A percentile compares a stretch with the other conserved stretches of the same genome.
Conservation (phyloP, 2,113 vertebrate species). For the Petroica traversi region DNA sequence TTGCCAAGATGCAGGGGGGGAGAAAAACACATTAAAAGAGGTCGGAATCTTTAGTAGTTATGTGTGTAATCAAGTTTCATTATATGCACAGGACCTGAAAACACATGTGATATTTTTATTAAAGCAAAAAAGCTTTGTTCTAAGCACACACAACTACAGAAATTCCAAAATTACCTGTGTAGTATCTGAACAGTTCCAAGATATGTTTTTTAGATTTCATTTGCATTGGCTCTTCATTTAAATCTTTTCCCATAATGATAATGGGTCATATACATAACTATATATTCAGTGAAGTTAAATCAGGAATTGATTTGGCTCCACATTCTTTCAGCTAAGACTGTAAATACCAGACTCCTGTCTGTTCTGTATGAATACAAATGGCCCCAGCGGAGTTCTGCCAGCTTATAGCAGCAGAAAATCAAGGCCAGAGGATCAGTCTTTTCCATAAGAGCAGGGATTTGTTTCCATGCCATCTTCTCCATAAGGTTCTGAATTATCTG, state of each 20-base stretch:
- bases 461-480: background rate
- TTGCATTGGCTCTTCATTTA: background rate
- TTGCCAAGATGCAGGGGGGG: background rate
- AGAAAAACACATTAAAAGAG: background rate
- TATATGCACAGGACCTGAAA: conserved; percentile 14
- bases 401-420: conserved; percentile 16
- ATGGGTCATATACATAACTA: background rate
- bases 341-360: background rate
- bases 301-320: background rate
- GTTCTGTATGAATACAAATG: conserved; percentile 19
- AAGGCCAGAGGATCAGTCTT: conserved; percentile 31
- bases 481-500: background rate
- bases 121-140: conserved; percentile 31
- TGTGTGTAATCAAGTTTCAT: background rate
- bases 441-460: background rate
- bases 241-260: background rate
- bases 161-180: background rate
- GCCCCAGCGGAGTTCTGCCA: background rate
- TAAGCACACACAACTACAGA: background rate
- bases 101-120: background rate
- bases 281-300: background rate
- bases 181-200: conserved; percentile 1
- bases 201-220: background rate
- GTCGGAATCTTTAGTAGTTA: background rate
- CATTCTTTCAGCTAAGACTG: background rate